phyloP scores from a whole-genome alignment of 35 echinoderm and acorn worm species.

The Eucidaris tribuloides region DNA sequence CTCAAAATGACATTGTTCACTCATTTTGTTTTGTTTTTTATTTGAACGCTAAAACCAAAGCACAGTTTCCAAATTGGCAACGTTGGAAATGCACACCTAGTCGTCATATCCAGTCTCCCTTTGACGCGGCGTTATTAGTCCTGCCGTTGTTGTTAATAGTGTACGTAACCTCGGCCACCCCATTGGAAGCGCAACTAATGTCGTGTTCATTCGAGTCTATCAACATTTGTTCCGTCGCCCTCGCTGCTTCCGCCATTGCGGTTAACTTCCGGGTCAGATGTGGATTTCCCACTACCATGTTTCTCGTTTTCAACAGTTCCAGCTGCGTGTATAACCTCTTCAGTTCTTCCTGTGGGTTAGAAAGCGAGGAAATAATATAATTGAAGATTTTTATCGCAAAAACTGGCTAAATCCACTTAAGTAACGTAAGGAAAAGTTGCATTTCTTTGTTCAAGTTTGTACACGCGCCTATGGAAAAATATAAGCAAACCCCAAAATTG shows the following conservation, averaged over 20 bases:
- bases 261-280: constrained; percentile 83
- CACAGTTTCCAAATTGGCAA: background rate
- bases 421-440: background rate
- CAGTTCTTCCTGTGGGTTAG: constrained; percentile 69
- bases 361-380: background rate
- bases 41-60: background rate
- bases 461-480: too few species aligned
- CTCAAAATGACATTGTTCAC: background rate
- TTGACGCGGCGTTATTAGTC: constrained; percentile 18
- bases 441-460: too few species aligned
- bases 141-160: constrained; percentile 52
- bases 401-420: too few species aligned
- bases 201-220: constrained; percentile 53
- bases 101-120: constrained; percentile 61
- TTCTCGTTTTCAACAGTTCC: constrained; percentile 86
- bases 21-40: background rate
- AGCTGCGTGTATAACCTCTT: constrained; percentile 92
- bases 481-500: background rate
- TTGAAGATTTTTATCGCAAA: background rate
- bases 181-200: constrained; percentile 40
- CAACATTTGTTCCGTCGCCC: constrained; percentile 76
- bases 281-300: constrained; percentile 91
- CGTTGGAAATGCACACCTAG: background rate
- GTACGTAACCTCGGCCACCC: constrained; percentile 51
- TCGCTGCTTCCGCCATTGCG: constrained; percentile 85